Conservation (phyloP, 2,113 vertebrate genomes). For the Corythornis vintsioides region DNA sequence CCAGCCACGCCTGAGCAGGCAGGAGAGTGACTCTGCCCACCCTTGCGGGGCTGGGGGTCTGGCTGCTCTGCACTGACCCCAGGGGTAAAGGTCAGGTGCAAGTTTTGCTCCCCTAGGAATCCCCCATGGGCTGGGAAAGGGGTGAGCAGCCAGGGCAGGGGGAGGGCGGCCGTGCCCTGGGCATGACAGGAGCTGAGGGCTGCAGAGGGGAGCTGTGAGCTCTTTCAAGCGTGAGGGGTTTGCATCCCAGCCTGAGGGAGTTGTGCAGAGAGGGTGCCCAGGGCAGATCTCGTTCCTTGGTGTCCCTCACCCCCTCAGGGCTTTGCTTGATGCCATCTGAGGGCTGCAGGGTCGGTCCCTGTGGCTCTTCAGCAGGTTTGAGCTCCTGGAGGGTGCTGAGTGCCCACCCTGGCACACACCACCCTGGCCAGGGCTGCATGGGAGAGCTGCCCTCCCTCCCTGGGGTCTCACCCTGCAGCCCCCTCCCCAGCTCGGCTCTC, state of each 20-base stretch:
- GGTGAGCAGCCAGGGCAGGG: rapidly evolving
- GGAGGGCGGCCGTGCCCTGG: neutral
- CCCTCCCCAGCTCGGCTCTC: neutral
- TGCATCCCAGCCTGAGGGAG: neutral
- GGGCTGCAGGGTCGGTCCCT: neutral
- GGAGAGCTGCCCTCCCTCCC: neutral
- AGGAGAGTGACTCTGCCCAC: neutral
- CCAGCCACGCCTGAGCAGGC: neutral
- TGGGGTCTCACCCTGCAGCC: rapidly evolving
- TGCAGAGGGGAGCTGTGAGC: neutral
- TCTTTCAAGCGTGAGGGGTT: rapidly evolving
- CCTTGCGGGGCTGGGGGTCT: neutral
- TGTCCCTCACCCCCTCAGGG: neutral
- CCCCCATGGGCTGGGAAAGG: rapidly evolving
- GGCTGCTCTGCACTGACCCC: neutral
- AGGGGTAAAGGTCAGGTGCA: neutral
- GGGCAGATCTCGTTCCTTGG: neutral
- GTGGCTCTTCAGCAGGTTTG: rapidly evolving
- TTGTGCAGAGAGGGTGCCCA: rapidly evolving
- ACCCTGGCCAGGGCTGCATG: rapidly evolving
- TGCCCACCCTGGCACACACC: rapidly evolving
- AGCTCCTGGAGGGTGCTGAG: neutral
- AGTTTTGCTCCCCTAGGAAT: neutral
- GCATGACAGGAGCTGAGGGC: rapidly evolving
- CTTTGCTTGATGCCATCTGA: rapidly evolving